Evolutionary conservation across 1,140 invertebrate species (phyloP), one percentile per base, ranked within the genome.

Genomic region (Drosophila parabipectinata): DNA sequence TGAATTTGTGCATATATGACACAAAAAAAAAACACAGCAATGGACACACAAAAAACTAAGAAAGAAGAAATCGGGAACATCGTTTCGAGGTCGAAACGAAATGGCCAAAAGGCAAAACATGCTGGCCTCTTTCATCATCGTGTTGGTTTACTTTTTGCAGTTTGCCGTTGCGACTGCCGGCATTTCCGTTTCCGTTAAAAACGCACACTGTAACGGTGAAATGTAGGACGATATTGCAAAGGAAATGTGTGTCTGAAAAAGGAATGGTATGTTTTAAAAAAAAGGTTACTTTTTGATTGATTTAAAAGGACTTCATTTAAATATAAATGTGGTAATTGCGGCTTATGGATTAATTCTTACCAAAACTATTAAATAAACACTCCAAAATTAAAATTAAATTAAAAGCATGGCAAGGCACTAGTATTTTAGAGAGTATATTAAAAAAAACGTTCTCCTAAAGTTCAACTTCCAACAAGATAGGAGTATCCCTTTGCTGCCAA

Each of bases 101-200:
- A 39, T 56, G 24, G 60, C 82, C 64, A 61, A 45, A 8, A 52
- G 51, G 69, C 62, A 56, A 73, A 51, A 37, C 59, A 77, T 34
- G 48, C 64, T 51, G 51, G 41, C 55, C 56, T 47, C 21, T 45
- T 48, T 21, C 44, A 67, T 69, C 63, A 47, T 69, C 63, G 34
- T 24, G 50, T 30, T 47, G 39, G 41, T 47, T 68, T 56, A 64
- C 28, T 67, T 76, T 73, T 64, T 64, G 52, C 51, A 47, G 34
- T 45, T 74, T 54, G 48, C 50, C 12, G 39, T 28, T 56, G 37
- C 60, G 41, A 69, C 68, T 68, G 59, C 50, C 69, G 61, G 71
- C 74, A 82, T 72, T 85, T 85, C 82, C 82, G 82, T 64, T 78
- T 87, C 82, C 82, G 82, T 50, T 68, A 37, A 28, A 60, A 68